Evolutionary conservation across 2,888 invertebrate species (phyloP), one percentile per base, ranked within the genome.

Genomic region (Archaeoteleia sp.): DNA sequence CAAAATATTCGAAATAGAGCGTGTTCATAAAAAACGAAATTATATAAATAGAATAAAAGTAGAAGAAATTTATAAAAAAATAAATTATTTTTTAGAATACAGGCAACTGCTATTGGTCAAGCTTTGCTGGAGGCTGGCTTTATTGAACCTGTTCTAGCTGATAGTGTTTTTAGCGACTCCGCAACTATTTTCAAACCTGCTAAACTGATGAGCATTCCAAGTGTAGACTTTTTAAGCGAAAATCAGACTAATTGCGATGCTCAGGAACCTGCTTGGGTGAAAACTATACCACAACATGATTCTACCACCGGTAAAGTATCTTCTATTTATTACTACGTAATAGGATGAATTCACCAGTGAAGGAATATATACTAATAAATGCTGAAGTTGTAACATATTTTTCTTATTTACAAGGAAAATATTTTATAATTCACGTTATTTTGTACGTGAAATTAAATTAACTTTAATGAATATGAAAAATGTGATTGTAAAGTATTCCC

Each of bases 61-160:
- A n/a, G n/a, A n/a, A n/a, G n/a, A n/a, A 10, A 48, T 35, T 35
- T 25, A 54, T 42, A 39, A 49, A 40, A 32, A 17, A 51, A 51
- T 43, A 10, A 37, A 30, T n/a, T n/a, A n/a, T n/a, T n/a, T n/a
- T n/a, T 58, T 78, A 92, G 93, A 76, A 87, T 90, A n/a, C 92
- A 93, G 86, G 95, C 94, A 1, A 88, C 89, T 7, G 89, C 91
- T 12, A 89, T 95, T 63, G 94, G 94, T 46, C 94, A 95, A 83
- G 92, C 92, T 10, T 87, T 95, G 27, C 82, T 95, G 9, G 92
- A 91, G 80, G 91, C 91, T 1, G 92, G 92, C 9, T 92, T 91
- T 76, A 88, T 95, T 76, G 93, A 93, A 78, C 88, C 90, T 57
- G 85, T 89, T 6, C 60, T 77, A 14, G 65, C 76, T n/a, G 84